A percentile compares a stretch with the other conserved stretches of the same genome.
These are phyloP conservation scores for Ptyas mucosa DNA, from an alignment of 2,113 vertebrate species.

Conservation along the genomic window DNA sequence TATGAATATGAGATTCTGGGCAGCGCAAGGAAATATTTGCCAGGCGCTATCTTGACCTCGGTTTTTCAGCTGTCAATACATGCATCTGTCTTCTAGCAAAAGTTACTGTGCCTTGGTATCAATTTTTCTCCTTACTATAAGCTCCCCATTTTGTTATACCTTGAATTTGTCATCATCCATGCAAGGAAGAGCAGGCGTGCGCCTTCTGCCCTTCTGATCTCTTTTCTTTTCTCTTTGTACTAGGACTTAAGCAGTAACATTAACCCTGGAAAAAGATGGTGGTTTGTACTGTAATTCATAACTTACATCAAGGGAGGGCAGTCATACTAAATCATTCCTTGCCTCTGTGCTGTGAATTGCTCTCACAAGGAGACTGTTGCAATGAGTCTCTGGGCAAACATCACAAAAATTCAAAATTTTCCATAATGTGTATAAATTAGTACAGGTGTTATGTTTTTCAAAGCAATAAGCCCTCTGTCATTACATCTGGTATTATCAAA, in stretches of 20 bases:
- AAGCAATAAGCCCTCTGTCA: not conserved
- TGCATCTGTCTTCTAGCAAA: not conserved
- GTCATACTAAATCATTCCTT: not conserved
- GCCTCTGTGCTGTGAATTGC: not conserved
- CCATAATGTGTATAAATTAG: not conserved
- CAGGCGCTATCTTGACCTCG: not conserved
- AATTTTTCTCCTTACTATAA: not conserved
- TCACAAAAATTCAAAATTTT: not conserved
- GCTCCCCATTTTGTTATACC: not conserved
- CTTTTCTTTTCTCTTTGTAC: not conserved
- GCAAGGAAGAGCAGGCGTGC: not conserved
- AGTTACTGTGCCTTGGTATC: not conserved
- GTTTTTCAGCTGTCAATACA: not conserved
- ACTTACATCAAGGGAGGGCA: not conserved
- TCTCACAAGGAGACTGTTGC: not conserved
- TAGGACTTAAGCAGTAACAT: not conserved
- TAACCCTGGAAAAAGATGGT: not conserved
- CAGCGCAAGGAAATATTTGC: not conserved
- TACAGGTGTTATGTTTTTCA: not conserved
- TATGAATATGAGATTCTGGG: not conserved
- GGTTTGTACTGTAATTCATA: not conserved
- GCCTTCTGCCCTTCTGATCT: not conserved
- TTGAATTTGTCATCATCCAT: not conserved
- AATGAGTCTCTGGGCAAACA: not conserved
- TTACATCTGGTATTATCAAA: not conserved